Conservation (phyloP, 1,140 invertebrate genomes). For the Cydia amplana region DNA sequence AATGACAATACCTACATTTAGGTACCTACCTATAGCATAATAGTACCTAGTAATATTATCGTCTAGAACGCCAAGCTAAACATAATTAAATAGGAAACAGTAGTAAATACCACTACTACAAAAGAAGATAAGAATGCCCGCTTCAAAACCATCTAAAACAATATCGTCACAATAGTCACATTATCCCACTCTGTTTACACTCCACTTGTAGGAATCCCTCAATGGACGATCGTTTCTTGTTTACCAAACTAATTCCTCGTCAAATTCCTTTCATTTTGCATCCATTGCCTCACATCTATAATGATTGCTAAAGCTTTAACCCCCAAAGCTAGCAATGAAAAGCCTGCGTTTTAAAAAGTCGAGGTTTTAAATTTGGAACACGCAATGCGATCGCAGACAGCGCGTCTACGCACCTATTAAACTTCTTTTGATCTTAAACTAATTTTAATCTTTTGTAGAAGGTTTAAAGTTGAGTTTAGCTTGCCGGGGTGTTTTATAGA, state of each 20-base stretch:
- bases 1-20: too few relatives aligned
- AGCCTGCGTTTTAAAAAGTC: neutral
- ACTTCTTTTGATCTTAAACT: neutral
- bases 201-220: conserved; percentile 3
- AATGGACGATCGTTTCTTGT: neutral
- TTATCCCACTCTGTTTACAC: conserved; percentile 6
- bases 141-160: neutral
- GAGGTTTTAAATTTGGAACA: neutral
- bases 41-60: neutral
- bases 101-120: conserved; percentile 3
- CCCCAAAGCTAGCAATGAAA: neutral
- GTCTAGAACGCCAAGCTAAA: neutral
- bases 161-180: conserved; percentile 3
- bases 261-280: neutral
- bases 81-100: neutral
- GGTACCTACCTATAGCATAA: neutral
- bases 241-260: neutral
- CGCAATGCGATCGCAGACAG: neutral
- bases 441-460: neutral
- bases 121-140: neutral
- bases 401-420: conserved; percentile 6
- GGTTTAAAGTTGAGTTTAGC: neutral
- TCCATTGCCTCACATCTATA: neutral
- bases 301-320: neutral
- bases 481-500: neutral